Percentiles rank a stretch among this genome's conserved stretches.
These are phyloP conservation scores for Anguilla rostrata DNA, from an alignment of 2,113 vertebrate genomes.

Conservation along the genomic window DNA sequence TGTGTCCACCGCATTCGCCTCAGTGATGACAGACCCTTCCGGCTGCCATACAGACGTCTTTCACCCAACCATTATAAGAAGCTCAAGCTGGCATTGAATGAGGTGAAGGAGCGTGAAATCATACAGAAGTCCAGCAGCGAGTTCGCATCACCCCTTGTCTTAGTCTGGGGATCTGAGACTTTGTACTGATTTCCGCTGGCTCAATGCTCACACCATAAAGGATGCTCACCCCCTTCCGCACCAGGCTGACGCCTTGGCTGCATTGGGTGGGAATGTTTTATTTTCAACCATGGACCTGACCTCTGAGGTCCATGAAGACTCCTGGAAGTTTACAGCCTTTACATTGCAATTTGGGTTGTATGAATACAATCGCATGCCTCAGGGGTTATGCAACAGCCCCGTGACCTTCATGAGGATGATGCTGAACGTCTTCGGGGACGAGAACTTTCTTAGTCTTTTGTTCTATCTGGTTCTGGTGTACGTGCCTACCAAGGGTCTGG, in stretches of 20 bases:
- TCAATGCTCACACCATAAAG: not conserved
- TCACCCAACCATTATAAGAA: constrained; percentile 31
- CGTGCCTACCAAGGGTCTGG: constrained; percentile 16
- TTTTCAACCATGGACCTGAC: constrained; percentile 16
- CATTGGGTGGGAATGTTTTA: not conserved
- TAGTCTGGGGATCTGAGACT: not conserved
- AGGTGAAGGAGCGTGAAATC: constrained; percentile 28
- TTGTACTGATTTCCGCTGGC: constrained; percentile 1
- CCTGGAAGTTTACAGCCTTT: constrained; percentile 17
- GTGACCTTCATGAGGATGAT: not conserved
- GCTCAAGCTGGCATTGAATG: constrained; percentile 23
- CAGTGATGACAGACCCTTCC: constrained; percentile 29
- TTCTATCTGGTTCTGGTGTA: constrained; percentile 31
- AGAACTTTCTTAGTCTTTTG: constrained; percentile 28
- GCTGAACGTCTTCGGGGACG: constrained; percentile 14
- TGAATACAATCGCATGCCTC: not conserved
- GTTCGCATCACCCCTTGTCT: constrained; percentile 24
- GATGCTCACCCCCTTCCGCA: constrained; percentile 16
- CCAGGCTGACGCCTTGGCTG: constrained; percentile 4
- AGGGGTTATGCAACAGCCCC: not conserved
- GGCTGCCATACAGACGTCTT: not conserved
- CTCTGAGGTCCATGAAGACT: constrained; percentile 19
- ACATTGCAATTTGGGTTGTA: constrained; percentile 21
- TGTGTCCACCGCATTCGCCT: constrained; percentile 20
- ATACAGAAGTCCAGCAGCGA: constrained; percentile 38